Conservation (phyloP, 1,140 invertebrate genomes). For the Drosophila tropicalis region DNA sequence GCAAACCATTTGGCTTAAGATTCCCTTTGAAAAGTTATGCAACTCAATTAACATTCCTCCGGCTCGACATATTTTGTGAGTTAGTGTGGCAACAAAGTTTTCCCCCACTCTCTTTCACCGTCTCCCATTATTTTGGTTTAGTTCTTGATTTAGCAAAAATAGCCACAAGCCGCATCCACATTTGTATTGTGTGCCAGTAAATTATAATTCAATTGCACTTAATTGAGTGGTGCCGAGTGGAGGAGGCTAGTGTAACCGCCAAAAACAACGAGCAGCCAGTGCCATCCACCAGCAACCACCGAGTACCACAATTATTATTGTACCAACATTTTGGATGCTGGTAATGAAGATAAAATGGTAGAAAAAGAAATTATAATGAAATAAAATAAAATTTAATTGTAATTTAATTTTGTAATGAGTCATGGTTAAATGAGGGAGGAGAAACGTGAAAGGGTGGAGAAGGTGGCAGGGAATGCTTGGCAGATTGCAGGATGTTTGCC, state of each 20-base stretch:
- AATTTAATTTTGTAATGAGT: conserved; percentile 67
- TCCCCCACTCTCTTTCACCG: not conserved
- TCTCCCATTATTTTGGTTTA: conserved; percentile 10
- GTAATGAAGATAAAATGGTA: conserved; percentile 35
- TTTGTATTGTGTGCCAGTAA: conserved; percentile 36
- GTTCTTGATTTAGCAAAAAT: conserved; percentile 12
- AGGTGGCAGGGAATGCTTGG: conserved; percentile 4
- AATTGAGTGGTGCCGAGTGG: conserved; percentile 59
- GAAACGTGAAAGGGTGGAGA: not conserved
- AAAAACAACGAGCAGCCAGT: conserved; percentile 6
- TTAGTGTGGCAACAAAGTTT: not conserved
- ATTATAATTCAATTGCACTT: conserved; percentile 73
- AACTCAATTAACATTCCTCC: conserved; percentile 11
- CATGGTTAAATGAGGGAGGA: conserved; percentile 10
- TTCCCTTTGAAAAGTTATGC: not conserved
- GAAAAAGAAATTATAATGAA: conserved; percentile 68
- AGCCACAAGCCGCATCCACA: conserved; percentile 20
- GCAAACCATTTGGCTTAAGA: not conserved
- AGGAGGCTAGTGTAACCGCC: conserved; percentile 22
- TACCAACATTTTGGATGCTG: conserved; percentile 23
- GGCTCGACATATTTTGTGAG: not conserved
- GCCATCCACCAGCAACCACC: conserved; percentile 34
- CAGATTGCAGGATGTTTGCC: conserved; percentile 20
- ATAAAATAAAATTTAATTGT: conserved; percentile 74
- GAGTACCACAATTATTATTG: conserved; percentile 61